A percentile compares a stretch with the other conserved stretches of the same genome.
Conservation (phyloP, 1,140 invertebrate species). For the Cotesia vestalis region DNA sequence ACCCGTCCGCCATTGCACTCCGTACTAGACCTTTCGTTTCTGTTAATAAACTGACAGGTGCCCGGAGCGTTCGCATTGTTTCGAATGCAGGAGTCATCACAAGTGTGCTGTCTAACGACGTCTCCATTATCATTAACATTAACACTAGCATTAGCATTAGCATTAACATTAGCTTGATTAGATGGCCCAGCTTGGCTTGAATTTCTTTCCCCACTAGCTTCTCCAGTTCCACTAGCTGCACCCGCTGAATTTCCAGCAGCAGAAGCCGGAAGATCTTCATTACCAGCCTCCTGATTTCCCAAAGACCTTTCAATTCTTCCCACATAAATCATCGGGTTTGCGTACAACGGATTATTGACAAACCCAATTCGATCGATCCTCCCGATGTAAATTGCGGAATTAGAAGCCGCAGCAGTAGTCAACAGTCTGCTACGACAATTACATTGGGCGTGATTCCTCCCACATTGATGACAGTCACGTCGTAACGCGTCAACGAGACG, state of each 20-base stretch:
- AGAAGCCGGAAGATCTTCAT: constrained; percentile 21
- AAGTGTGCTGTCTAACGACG: constrained; percentile 53
- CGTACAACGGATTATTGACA: constrained; percentile 58
- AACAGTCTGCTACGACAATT: constrained; percentile 49
- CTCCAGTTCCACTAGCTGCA: not conserved
- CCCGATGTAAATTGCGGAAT: constrained; percentile 56
- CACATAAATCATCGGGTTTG: constrained; percentile 54
- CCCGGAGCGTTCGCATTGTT: constrained; percentile 49
- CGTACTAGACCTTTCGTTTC: constrained; percentile 47
- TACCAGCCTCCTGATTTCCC: constrained; percentile 33
- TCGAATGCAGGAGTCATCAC: constrained; percentile 61
- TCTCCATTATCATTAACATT: not conserved
- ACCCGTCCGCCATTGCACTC: constrained; percentile 56
- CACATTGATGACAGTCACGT: constrained; percentile 49
- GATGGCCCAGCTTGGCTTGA: constrained; percentile 29
- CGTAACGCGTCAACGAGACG: constrained; percentile 48
- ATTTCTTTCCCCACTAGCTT: not conserved
- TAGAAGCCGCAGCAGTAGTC: constrained; percentile 41
- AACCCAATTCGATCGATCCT: constrained; percentile 49
- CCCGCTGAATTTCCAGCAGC: not conserved
- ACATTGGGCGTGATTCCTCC: constrained; percentile 51
- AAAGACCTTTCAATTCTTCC: constrained; percentile 54
- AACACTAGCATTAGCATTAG: no score
- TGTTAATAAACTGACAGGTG: constrained; percentile 52
- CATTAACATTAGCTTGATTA: constrained; percentile 8